Conservation (phyloP, 2,888 invertebrate genomes). For the Synergus gifuensis region DNA sequence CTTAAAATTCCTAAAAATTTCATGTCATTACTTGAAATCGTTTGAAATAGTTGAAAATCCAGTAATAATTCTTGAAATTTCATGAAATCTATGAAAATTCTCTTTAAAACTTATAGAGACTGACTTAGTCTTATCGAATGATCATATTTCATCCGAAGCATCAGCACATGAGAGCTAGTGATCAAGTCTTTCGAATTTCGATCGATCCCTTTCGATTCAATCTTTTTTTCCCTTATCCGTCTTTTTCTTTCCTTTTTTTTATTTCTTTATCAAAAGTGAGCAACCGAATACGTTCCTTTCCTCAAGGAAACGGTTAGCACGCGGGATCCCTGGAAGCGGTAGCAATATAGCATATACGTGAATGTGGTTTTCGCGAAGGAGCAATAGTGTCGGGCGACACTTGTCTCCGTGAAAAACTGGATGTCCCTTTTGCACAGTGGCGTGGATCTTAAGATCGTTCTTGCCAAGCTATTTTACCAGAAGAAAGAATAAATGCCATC, state of each 20-base stretch:
- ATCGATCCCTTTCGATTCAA: conserved; percentile 1
- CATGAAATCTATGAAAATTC: no score
- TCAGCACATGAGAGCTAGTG: conserved; percentile 46
- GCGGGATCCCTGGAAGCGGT: conserved; percentile 49
- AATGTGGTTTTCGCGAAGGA: conserved; percentile 66
- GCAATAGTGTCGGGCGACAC: conserved; percentile 73
- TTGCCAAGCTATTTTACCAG: conserved; percentile 41
- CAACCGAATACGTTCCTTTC: not conserved
- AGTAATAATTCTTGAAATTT: no score
- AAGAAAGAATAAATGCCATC: conserved; percentile 8
- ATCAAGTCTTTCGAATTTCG: not conserved
- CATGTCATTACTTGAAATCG: no score
- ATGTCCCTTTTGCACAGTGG: conserved; percentile 66
- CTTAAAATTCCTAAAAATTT: no score
- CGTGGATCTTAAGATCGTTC: conserved; percentile 48
- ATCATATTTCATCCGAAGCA: not conserved
- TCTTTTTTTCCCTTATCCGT: not conserved
- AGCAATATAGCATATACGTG: conserved; percentile 44
- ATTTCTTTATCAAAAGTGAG: not conserved
- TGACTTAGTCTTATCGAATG: not conserved
- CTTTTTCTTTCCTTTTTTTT: not conserved
- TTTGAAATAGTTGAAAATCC: no score
- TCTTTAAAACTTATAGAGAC: not conserved
- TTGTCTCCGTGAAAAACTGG: conserved; percentile 75
- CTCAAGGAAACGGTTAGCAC: conserved; percentile 57